Base-by-base conservation (phyloP, 2,888 invertebrate genomes). In the Trichopoda pennipes region DNA sequence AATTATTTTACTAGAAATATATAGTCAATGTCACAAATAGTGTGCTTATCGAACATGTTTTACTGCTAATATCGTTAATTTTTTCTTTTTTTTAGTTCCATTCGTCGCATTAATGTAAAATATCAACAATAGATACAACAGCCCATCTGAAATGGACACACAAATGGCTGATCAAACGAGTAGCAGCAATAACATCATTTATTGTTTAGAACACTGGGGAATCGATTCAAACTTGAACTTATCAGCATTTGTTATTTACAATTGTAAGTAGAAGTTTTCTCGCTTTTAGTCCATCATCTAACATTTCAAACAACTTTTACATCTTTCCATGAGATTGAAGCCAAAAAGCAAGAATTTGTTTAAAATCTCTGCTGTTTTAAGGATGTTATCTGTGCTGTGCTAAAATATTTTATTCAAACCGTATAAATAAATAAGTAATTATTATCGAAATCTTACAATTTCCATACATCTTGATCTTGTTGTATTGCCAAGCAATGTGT, bases 181-280 rank as follows among this genome's bases (percentile, higher is more conserved):
- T 38, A 60, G 55, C 55, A 42, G 56, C 47, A 73, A 35, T 64
- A 64, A 42, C 70, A 66, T 44, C 66, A 53, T 72, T 74, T 64
- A 58, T 66, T 72, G 82, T 68, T 60, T 64, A 56, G 35, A 82
- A 63, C 82, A 58, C 75, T 76, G 76, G 82, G 82, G 82, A 82
- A 75, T 82, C 82, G 74, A 72, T 76, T 72, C 55, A 72, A 64
- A 73, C 32, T 68, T 77, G 12, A 64, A 47, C 1, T 69, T 28
- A 28, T 55, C 55, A 47, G 58, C 28, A 42, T 49, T 77, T 80
- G 32, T 66, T 32, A 14, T 74, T 69, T 73, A 64, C 74, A 74
- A 81, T 75, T 82, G 74, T 42, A 60, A 75, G 47, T 60, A 51
- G 61, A 70, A 32, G 56, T 56, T 55, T 49, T 55, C 28, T 66